Conservation (phyloP, 2,888 invertebrate species). For the Macaria notata region DNA sequence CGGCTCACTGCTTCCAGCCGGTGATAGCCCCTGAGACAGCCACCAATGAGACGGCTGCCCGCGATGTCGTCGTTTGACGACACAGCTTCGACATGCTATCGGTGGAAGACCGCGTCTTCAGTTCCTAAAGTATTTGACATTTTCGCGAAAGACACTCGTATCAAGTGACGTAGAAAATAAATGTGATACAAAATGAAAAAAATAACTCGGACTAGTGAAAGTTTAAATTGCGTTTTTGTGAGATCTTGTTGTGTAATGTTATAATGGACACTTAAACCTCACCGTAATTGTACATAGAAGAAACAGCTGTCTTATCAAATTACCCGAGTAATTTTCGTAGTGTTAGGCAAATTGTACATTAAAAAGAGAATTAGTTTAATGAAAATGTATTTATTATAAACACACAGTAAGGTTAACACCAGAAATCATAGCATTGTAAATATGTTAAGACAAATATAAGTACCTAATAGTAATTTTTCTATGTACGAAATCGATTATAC, state of each 20-base stretch:
- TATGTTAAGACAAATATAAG: conserved; percentile 65
- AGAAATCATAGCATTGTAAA: conserved; percentile 77
- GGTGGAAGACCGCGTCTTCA: conserved; percentile 79
- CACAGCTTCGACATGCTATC: conserved; percentile 83
- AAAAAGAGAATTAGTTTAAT: conserved; percentile 61
- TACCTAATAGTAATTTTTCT: conserved; percentile 65
- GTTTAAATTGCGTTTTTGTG: conserved; percentile 51
- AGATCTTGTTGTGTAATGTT: conserved; percentile 51
- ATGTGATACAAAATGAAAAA: conserved; percentile 49
- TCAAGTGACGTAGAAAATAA: conserved; percentile 49
- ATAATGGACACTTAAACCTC: conserved; percentile 56
- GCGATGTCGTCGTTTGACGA: conserved; percentile 86
- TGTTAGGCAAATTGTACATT: conserved; percentile 74
- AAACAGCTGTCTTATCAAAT: conserved; percentile 61
- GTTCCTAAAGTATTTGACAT: conserved; percentile 76
- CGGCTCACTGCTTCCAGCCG: conserved; percentile 81
- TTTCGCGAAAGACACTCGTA: conserved; percentile 48
- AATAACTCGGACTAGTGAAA: conserved; percentile 51
- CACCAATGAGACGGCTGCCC: conserved; percentile 63
- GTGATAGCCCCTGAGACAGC: conserved; percentile 79
- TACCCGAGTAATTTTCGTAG: conserved; percentile 66
- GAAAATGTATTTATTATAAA: conserved; percentile 80
- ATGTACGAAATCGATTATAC: conserved; percentile 55
- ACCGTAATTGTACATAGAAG: conserved; percentile 54
- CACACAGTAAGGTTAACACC: conserved; percentile 82